phyloP scores from a whole-genome alignment of 2,888 invertebrate species.

The Nymphalis polychloros region DNA sequence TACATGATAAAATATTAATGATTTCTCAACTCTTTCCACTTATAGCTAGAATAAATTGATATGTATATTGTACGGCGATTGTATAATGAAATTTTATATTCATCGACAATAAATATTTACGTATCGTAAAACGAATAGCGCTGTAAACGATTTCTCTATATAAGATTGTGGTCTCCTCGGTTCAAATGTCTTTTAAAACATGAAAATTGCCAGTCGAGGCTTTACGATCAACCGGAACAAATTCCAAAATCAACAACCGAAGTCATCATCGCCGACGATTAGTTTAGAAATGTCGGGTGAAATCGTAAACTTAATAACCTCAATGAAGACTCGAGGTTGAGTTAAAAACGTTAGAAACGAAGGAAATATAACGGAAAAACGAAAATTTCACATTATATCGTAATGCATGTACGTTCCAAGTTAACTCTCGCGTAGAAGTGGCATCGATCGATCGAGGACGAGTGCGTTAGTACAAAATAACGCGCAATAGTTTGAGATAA shows the following conservation, averaged over 20 bases:
- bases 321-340: constrained; percentile 52
- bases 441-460: constrained; percentile 14
- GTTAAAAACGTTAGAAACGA: constrained; percentile 42
- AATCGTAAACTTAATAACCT: constrained; percentile 73
- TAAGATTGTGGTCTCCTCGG: constrained; percentile 44
- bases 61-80: constrained; percentile 41
- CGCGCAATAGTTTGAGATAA: constrained; percentile 42
- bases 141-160: constrained; percentile 41
- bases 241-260: constrained; percentile 64
- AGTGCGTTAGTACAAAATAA: constrained; percentile 16
- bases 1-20: constrained; percentile 14
- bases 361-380: constrained; percentile 48
- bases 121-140: constrained; percentile 55
- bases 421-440: not conserved
- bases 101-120: constrained; percentile 57
- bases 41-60: constrained; percentile 40
- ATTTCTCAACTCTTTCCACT: constrained; percentile 26
- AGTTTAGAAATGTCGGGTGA: constrained; percentile 62
- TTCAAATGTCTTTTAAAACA: constrained; percentile 45
- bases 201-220: constrained; percentile 36
- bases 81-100: constrained; percentile 51
- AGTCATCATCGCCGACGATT: constrained; percentile 45
- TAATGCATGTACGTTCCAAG: not conserved
- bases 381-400: constrained; percentile 18
- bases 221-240: constrained; percentile 47